Conservation (phyloP, 2,888 invertebrate genomes). For the Punctoribates punctum region DNA sequence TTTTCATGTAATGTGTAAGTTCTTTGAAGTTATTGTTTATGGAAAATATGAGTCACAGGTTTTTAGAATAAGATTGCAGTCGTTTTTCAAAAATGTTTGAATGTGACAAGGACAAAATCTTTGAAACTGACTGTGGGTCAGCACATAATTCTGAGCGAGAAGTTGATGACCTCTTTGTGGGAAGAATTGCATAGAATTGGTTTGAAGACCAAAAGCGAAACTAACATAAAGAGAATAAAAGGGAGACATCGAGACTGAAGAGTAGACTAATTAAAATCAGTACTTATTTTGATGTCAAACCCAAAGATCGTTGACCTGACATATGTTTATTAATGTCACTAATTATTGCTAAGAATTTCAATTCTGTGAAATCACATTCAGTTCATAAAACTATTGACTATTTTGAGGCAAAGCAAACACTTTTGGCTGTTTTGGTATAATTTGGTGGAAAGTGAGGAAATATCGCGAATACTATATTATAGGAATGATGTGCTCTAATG, state of each 20-base stretch:
- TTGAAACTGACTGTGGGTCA: no score
- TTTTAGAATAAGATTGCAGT: no score
- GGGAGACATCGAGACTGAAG: background rate
- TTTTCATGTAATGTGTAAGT: no score
- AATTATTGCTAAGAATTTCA: background rate
- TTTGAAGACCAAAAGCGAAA: background rate
- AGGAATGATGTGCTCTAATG: slow-evolving; percentile 26
- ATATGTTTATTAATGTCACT: slow-evolving; percentile 1
- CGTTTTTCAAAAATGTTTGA: no score
- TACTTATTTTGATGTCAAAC: background rate
- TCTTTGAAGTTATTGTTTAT: no score
- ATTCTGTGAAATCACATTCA: background rate
- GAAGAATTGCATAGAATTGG: background rate
- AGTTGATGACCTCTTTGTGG: background rate
- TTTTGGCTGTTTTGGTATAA: background rate
- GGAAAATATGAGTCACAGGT: no score
- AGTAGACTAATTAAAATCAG: slow-evolving; percentile 15
- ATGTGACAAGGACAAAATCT: no score
- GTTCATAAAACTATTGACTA: background rate
- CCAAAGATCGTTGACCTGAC: slow-evolving; percentile 17
- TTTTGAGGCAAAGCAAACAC: background rate
- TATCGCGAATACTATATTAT: slow-evolving; percentile 19
- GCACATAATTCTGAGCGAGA: background rate
- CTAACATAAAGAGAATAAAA: background rate
- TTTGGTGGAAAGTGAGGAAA: background rate